Base-by-base conservation (phyloP, 2,888 invertebrate genomes). In the Ceriagrion tenellum region DNA sequence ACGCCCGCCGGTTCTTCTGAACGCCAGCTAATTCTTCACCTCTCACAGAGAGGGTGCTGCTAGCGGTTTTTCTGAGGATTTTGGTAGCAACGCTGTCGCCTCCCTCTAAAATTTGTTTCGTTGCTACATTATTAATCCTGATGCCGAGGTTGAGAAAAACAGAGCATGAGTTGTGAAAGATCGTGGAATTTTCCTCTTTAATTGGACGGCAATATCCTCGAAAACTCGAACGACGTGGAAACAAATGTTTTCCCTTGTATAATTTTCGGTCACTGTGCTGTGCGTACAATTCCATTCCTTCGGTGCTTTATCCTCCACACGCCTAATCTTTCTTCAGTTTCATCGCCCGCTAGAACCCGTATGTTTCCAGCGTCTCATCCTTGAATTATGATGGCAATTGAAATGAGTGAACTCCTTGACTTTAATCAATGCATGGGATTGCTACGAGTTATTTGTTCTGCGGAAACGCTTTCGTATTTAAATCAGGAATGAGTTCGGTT, bases 1-100 rank as follows among this genome's bases (percentile, higher is more conserved):
- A 93, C 69, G 93, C 93, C 55, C 63, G 63, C 59, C 91, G 63
- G 20, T 74, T 10, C 69, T 2, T 12, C 59, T 63, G 30, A 40
- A 47, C 40, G n/a, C 47, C 93, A 93, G n/a, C 40, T 69, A 55
- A 74, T 93, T 93, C 93, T 26, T 47, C 18, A 10, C 8, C 3
- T 93, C 63, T 26, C 69, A 26, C 93, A 93, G 93, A 93, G 93
- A 93, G 93, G 93, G 93, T 93, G 74, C 74, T 74, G 74, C 93
- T 47, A 74, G 93, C 69, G 47, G 69, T 93, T 74, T 47, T 23
- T 47, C 69, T 20, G 93, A 26, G 26, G 56, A 59, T 59, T 91
- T 35, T 16, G 20, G 12, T 63, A 47, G 47, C 47, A 8, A 8
- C 47, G 8, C 47, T 4, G 47, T 4, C 47, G 8, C 8, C 47